Base-by-base conservation (phyloP, 2,888 invertebrate species). In the Ennomos quercinarius region DNA sequence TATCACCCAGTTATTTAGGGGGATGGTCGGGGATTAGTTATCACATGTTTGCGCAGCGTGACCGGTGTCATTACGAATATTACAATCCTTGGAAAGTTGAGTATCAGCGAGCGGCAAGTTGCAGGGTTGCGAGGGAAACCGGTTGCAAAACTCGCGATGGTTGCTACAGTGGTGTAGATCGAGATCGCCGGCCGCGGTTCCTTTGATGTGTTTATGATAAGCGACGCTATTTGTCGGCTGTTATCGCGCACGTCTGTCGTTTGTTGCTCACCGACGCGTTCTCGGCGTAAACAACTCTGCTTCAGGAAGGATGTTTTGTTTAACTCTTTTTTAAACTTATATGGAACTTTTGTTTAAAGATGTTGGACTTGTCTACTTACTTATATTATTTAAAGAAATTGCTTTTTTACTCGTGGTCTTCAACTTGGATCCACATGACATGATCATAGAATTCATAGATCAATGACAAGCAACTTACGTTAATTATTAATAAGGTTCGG, bases 161-260 rank as follows among this genome's bases (percentile, higher is more conserved):
- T 27, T 27, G 27, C 27, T 27, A 63, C 47, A 56, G 57, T 57
- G 54, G 17, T 62, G 62, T 61, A 65, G 71, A 73, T 70, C 52
- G 67, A 73, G 78, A 76, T 77, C 68, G 68, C 58, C 40, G 63
- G 66, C 55, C 61, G 57, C 70, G 72, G 71, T 64, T 49, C 63
- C 71, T 86, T 86, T 86, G 84, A 85, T 76, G 78, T 73, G 56
- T 67, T 73, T 71, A 44, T 73, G 84, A 84, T 83, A 83, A 78
- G 72, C 70, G 63, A 66, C 65, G 64, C 68, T 70, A 73, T 78
- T 80, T 77, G 78, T 74, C 68, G 73, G 63, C 68, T 56, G 67
- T 77, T 83, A 80, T 81, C 78, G 67, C 72, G 63, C 74, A 73
- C 76, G 76, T 73, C 76, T 72, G 77, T 74, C 70, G 72, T 67